phyloP scores from a whole-genome alignment of 2,797 vertebrate species.

The Pipistrellus pipistrellus region DNA sequence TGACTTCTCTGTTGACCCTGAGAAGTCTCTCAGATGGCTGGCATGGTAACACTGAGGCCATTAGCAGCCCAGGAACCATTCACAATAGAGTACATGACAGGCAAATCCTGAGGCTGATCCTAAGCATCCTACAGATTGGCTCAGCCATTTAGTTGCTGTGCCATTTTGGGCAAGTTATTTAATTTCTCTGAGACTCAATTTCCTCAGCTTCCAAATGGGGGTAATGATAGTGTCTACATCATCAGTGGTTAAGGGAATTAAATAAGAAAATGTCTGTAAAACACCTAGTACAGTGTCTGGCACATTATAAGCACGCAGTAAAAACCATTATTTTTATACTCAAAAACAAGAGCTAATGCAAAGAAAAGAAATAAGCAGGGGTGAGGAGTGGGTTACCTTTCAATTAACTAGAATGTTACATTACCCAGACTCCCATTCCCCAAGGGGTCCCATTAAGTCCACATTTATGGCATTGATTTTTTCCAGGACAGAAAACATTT shows the following conservation, averaged over 20 bases:
- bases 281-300: background rate
- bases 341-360: conserved; percentile 55
- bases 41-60: background rate
- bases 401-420: conserved; percentile 64
- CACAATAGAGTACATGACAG: background rate
- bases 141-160: background rate
- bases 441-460: conserved; percentile 57
- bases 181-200: background rate
- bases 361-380: background rate
- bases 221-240: background rate
- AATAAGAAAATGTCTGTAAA: conserved; percentile 33
- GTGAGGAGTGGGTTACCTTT: conserved; percentile 62
- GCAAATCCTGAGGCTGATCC: background rate
- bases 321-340: conserved; percentile 51
- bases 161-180: background rate
- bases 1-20: background rate
- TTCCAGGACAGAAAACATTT: conserved; percentile 59
- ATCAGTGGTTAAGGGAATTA: background rate
- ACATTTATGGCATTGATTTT: conserved; percentile 70
- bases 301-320: background rate
- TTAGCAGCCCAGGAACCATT: background rate
- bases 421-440: conserved; percentile 45
- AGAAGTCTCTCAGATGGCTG: background rate
- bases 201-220: background rate
- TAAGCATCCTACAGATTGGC: background rate